Evolutionary conservation across 2,797 vertebrate species (phyloP), one percentile per base, ranked within the genome.

Genomic region (Takifugu ocellatus): DNA sequence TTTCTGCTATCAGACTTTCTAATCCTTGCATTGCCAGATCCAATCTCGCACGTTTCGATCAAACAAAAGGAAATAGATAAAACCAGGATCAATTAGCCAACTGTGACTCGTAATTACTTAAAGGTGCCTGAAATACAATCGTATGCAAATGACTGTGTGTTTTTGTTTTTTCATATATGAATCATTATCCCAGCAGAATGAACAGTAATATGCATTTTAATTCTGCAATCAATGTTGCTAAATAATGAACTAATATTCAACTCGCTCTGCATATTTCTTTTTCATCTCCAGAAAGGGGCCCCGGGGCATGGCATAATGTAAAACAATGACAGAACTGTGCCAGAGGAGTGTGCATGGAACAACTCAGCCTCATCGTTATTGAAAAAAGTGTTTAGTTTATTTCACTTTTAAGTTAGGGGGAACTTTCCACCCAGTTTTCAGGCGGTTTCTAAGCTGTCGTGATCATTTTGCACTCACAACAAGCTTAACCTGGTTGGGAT

Each of bases 201-300:
- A 54, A 47, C 54, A 76, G 67, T 68, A 70, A 85, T 68, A 66
- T 65, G 65, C 59, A 70, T 76, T 74, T 74, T 69, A 77, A 70
- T 81, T 77, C 2, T 68, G 71, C 69, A 81, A 63, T 86, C 63
- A 66, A 77, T 74, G 76, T 61, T 70, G 51, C 76, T 89, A 85
- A 90, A 90, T 89, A 84, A 89, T 87, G 72, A 87, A 89, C 75
- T 70, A 83, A 78, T 67, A 71, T 70, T 84, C 69, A 69, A 80
- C 79, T 79, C 77, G 73, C 69, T 62, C 75, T 69, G 82, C 76
- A 81, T 82, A 81, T 81, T 83, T 84, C 73, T 87, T 86, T 84
- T 86, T 86, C 76, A 88, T 90, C 84, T 80, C 57, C 39, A 49
- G 49, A 45, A 75, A 84, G 74, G 72, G 74, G 77, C 88, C 76